A percentile compares a stretch with the other conserved stretches of the same genome.
These are phyloP conservation scores for Pterophyllum scalare DNA, from an alignment of 2,113 vertebrate species.

Conservation along the genomic window DNA sequence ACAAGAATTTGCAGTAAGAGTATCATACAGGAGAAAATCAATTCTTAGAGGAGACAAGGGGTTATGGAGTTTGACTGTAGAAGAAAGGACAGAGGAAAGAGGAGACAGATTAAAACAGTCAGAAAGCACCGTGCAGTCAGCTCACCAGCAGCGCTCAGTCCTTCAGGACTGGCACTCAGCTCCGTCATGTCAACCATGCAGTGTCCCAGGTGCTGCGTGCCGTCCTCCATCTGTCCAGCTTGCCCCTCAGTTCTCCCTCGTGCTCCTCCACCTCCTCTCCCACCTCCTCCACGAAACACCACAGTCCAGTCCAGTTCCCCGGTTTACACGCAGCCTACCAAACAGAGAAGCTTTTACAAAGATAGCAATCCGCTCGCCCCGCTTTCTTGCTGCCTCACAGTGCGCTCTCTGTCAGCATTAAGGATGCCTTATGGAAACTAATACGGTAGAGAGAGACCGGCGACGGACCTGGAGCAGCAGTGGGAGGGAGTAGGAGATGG, in stretches of 20 bases:
- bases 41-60: neutral
- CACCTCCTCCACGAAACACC: slow-evolving; percentile 67
- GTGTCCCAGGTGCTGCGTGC: slow-evolving; percentile 68
- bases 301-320: slow-evolving; percentile 72
- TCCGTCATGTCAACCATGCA: slow-evolving; percentile 78
- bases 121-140: slow-evolving; percentile 45
- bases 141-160: slow-evolving; percentile 72
- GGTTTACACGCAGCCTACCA: slow-evolving; percentile 31
- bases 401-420: slow-evolving; percentile 62
- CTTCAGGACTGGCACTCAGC: slow-evolving; percentile 66
- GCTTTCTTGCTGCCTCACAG: slow-evolving; percentile 65
- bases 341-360: slow-evolving; percentile 59
- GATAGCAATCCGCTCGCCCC: slow-evolving; percentile 60
- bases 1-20: neutral
- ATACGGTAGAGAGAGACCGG: slow-evolving; percentile 58
- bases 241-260: slow-evolving; percentile 42
- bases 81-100: slow-evolving; percentile 31
- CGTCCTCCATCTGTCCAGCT: slow-evolving; percentile 76
- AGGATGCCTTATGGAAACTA: slow-evolving; percentile 74
- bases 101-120: slow-evolving; percentile 38
- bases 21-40: neutral
- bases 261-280: slow-evolving; percentile 54
- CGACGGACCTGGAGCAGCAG: slow-evolving; percentile 59
- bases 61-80: slow-evolving; percentile 36
- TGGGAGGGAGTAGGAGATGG: slow-evolving; percentile 17